Base-by-base conservation (phyloP, 1,140 invertebrate genomes). In the Maniola jurtina region DNA sequence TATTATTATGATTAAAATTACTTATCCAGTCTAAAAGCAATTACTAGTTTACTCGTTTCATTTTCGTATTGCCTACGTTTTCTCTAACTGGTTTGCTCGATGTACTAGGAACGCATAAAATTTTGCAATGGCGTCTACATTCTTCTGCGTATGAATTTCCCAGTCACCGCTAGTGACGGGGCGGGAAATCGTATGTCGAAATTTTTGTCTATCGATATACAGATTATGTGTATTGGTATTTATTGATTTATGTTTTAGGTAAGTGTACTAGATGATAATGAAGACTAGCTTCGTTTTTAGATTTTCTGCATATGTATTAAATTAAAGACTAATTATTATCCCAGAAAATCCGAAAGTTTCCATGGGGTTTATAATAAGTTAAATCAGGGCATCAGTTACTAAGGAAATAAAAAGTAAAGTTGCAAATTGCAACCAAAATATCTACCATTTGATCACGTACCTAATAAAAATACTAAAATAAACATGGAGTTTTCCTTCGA, bases 121-220 rank as follows among this genome's bases (percentile, higher is more conserved):
- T 77, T 82, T 80, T 63, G 75, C 72, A 80, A 79, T 66, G 47
- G 34, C 72, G 61, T 62, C 67, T 64, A 60, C 71, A 70, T 70
- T 73, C 64, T 73, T 68, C 63, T 58, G 60, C 55, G 47, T 34
- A 50, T 61, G 64, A 60, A 70, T 64, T 70, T 65, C 50, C 61
- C 64, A 68, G 38, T 72, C 57, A 16, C 50, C 50, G 54, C 42
- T 56, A 67, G 65, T 61, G 58, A 56, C 35, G 61, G 14, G 54
- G 47, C 62, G 25, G 54, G 40, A 56, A 56, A 57, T 47, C 47
- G 45, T 47, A 16, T 54, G 54, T 56, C 45, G 52, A 42, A 64
- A 64, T n/a, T 57, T 56, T 40, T 15, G 35, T 57, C 34, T 57
- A 40, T 57, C 55, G 55, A 57, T 57, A 38, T 35, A 40, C 1